Evolutionary conservation across 2,797 vertebrate species (phyloP), one percentile per base, ranked within the genome.

Genomic region (Pteropus rufus): DNA sequence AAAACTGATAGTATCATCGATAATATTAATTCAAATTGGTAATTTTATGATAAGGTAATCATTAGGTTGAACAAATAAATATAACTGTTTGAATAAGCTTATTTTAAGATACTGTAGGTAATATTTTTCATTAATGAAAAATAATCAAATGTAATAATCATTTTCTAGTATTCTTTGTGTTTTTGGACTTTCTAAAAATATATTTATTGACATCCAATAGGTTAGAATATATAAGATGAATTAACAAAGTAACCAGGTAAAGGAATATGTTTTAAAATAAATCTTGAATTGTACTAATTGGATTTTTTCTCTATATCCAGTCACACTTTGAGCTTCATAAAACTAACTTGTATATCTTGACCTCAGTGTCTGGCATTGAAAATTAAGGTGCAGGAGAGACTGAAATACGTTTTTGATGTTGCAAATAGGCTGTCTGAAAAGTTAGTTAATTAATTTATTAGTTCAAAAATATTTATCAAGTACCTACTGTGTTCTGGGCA

Each of bases 401-500:
- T 65, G 60, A 88, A 88, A n/a, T 52, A 73, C 11, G 58, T 88
- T 83, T 94, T 70, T 62, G 5, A 83, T 31, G 8, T 72, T 54
- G 1, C 10, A 72, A 75, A 76, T 69, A 87, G 46, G 3, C 73
- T 80, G 93, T 95, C 14, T 92, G 36, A 93, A 95, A 75, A 54
- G 19, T 77, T 81, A 36, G n/a, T 89, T 94, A 94, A 79, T 89
- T 90, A 84, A 91, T 80, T 31, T 54, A 86, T 89, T 77, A 9
- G 65, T 49, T 83, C 7, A 88, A 60, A 89, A 95, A 88, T 62
- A 60, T 77, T 81, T 93, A 75, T 93, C 24, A 31, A 44, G 29
- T 92, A 14, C 34, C 26, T 86, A 56, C 26, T 80, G 1, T 89
- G 23, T 58, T 44, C 70, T 86, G 39, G 54, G 72, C 26, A 84